phyloP scores from a whole-genome alignment of 2,113 vertebrate genomes.

The Pterocles gutturalis region DNA sequence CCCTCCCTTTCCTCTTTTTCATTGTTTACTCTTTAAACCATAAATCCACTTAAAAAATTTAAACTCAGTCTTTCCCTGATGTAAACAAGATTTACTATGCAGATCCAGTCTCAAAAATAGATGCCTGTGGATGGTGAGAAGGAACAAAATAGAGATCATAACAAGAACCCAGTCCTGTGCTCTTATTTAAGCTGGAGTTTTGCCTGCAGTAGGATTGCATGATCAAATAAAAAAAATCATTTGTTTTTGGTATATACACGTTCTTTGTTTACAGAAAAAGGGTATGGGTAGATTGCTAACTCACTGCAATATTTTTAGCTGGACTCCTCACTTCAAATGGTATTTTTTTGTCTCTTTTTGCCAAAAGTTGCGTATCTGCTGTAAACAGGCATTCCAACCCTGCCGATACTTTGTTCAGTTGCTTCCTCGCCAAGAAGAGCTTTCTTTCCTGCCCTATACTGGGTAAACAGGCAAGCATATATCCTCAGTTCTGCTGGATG shows the following conservation, averaged over 20 bases:
- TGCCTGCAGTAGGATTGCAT: neutral
- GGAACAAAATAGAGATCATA: constrained; percentile 9
- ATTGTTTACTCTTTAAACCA: neutral
- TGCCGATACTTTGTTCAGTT: neutral
- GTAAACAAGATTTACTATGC: constrained; percentile 31
- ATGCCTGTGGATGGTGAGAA: constrained; percentile 32
- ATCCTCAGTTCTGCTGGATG: neutral
- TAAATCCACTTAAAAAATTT: constrained; percentile 23
- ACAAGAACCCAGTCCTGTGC: neutral
- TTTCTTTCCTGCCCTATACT: neutral
- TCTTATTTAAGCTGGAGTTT: constrained; percentile 41
- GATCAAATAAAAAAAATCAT: neutral
- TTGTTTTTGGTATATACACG: neutral
- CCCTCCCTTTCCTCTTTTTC: neutral
- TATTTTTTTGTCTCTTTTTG: constrained; percentile 1
- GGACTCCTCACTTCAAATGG: neutral
- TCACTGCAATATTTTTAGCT: neutral
- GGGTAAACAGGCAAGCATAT: neutral
- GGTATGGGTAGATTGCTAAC: neutral
- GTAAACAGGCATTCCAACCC: neutral
- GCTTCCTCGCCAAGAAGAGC: constrained; percentile 17
- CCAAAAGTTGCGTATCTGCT: constrained; percentile 33
- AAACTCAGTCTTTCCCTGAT: neutral
- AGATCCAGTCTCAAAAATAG: constrained; percentile 58
- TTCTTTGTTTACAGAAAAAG: constrained; percentile 21